A percentile compares a stretch with the other conserved stretches of the same genome.
Evolutionary conservation across 1,140 invertebrate genomes (phyloP).

Genomic region (Zaprionus capensis): DNA sequence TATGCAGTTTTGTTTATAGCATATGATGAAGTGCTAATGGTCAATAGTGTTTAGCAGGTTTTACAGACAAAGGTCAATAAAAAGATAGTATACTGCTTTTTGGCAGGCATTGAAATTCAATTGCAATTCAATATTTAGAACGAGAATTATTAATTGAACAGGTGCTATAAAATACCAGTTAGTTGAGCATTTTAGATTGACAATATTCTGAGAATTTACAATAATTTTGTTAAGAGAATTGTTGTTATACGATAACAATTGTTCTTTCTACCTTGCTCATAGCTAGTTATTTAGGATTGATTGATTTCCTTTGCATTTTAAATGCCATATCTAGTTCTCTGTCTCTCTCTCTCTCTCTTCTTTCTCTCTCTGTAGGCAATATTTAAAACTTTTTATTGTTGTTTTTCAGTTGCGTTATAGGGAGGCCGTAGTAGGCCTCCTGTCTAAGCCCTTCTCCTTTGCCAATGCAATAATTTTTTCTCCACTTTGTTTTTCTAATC

Average conservation of each 20-base stretch:
- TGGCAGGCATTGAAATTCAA: conserved; percentile 11
- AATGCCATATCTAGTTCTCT: not conserved
- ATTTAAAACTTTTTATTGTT: conserved; percentile 71
- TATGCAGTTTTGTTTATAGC: conserved; percentile 28
- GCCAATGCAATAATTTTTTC: conserved; percentile 61
- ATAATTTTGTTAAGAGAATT: too few species aligned
- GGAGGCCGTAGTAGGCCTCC: not conserved
- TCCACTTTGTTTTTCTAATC: conserved; percentile 55
- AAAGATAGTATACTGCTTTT: not conserved
- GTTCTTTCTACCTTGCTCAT: too few species aligned
- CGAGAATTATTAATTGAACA: not conserved
- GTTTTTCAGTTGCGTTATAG: conserved; percentile 25
- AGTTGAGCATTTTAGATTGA: not conserved
- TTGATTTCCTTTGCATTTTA: not conserved
- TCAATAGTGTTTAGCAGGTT: conserved; percentile 17
- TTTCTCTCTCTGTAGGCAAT: conserved; percentile 41
- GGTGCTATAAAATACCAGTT: not conserved
- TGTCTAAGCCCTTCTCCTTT: conserved; percentile 41
- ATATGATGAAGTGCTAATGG: conserved; percentile 33
- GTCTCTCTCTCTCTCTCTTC: not conserved
- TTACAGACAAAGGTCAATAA: not conserved
- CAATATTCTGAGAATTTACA: too few species aligned
- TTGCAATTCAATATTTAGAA: not conserved
- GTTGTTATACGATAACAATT: too few species aligned
- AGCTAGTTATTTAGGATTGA: too few species aligned